phyloP scores from a whole-genome alignment of 2,113 vertebrate species.

The Hippocampus comes region DNA sequence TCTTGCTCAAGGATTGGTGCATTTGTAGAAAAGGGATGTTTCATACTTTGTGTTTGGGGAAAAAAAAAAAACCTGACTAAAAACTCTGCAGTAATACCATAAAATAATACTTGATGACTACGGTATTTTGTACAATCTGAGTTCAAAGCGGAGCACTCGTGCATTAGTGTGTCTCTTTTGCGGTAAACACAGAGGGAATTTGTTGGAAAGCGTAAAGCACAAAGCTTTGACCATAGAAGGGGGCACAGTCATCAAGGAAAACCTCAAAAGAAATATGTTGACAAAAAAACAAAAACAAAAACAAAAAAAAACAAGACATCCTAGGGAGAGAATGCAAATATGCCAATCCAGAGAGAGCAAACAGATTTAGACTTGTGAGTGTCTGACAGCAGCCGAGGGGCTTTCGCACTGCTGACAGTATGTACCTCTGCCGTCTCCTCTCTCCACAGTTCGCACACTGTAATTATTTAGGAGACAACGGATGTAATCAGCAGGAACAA shows the following conservation, averaged over 20 bases:
- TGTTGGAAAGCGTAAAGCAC: not conserved
- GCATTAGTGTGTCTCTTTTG: not conserved
- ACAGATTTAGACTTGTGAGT: slow-evolving; percentile 24
- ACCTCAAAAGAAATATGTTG: slow-evolving; percentile 25
- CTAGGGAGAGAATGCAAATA: slow-evolving; percentile 26
- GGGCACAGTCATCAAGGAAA: not conserved
- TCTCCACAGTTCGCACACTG: not conserved
- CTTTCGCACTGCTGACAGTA: slow-evolving; percentile 12
- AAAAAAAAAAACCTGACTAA: too few species aligned
- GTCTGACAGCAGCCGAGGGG: slow-evolving; percentile 20
- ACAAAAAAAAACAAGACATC: not conserved
- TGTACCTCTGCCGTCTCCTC: slow-evolving; percentile 9
- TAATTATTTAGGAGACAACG: slow-evolving; percentile 25
- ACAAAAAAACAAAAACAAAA: not conserved
- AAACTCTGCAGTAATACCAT: too few species aligned
- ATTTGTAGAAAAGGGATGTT: not conserved
- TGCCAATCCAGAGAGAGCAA: slow-evolving; percentile 10
- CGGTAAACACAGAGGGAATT: slow-evolving; percentile 3
- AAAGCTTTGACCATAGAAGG: not conserved
- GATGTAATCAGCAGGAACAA: slow-evolving; percentile 26
- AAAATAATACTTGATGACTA: not conserved
- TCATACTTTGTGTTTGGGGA: too few species aligned
- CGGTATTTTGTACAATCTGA: not conserved
- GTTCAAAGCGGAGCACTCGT: not conserved
- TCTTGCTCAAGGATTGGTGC: too few species aligned